These are phyloP conservation scores for Sminthurinus aureus DNA, from an alignment of 2,888 invertebrate species.

Conservation along the genomic window DNA sequence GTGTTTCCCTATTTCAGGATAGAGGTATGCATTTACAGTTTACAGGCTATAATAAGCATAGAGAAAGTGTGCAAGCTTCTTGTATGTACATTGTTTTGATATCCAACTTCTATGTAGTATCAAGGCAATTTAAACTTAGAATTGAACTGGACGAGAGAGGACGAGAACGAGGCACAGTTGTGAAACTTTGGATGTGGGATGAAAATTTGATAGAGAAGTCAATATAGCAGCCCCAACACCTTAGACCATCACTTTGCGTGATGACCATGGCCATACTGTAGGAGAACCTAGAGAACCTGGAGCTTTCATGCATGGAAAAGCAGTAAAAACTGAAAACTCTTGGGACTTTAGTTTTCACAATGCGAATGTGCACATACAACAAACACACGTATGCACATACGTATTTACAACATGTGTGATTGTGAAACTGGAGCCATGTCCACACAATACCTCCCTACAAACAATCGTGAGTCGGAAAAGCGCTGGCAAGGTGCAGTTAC, in stretches of 20 bases:
- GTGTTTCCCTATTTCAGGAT: too few relatives aligned
- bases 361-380: too few relatives aligned
- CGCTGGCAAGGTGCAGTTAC: too few relatives aligned
- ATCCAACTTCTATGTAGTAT: not conserved
- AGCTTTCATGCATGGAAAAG: too few relatives aligned
- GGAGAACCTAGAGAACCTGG: constrained; percentile 2
- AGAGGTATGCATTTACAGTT: not conserved
- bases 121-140: not conserved
- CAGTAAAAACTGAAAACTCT: constrained; percentile 20
- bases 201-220: constrained; percentile 51
- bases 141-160: constrained; percentile 3
- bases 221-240: constrained; percentile 51
- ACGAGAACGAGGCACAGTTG: constrained; percentile 48
- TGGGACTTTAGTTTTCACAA: constrained; percentile 18
- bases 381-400: too few relatives aligned
- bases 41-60: not conserved
- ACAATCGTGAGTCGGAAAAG: too few relatives aligned
- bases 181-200: constrained; percentile 47
- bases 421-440: too few relatives aligned
- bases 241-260: constrained; percentile 52
- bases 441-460: too few relatives aligned
- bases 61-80: not conserved
- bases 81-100: not conserved
- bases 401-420: too few relatives aligned
- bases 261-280: not conserved